phyloP scores from a whole-genome alignment of 2,113 vertebrate genomes.

The Myiozetetes cayanensis region DNA sequence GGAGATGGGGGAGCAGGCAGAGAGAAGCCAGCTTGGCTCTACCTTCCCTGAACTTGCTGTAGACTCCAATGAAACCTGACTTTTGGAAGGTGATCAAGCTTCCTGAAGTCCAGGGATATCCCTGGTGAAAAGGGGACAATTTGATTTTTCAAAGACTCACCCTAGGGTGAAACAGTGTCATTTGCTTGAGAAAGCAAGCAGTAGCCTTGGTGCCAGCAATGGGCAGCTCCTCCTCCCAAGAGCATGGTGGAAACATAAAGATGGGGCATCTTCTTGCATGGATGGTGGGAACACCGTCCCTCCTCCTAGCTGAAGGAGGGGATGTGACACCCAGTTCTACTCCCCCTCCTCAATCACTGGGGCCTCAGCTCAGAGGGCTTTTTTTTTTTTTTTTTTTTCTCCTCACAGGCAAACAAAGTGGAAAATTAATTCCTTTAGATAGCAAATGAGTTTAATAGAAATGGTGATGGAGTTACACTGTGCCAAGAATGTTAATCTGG shows the following conservation, averaged over 20 bases:
- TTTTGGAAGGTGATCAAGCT: not conserved
- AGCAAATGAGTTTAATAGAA: slow-evolving; percentile 70
- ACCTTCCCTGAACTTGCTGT: not conserved
- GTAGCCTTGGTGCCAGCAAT: not conserved
- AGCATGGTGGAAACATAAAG: not conserved
- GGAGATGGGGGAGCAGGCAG: not conserved
- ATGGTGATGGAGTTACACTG: slow-evolving; percentile 47
- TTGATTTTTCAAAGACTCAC: not conserved
- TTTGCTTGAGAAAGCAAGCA: not conserved
- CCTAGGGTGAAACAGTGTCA: not conserved
- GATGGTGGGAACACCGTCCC: not conserved
- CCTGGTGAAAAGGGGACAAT: not conserved
- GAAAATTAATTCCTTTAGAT: slow-evolving; percentile 71
- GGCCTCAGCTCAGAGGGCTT: not conserved
- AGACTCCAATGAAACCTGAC: not conserved
- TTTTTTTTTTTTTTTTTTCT: not conserved
- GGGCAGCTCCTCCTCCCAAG: not conserved
- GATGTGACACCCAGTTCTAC: not conserved
- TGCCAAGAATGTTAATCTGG: slow-evolving; percentile 45
- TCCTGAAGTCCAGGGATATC: not conserved
- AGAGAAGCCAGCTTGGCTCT: not conserved
- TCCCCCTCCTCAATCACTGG: not conserved
- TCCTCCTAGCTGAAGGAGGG: not conserved
- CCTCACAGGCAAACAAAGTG: slow-evolving; percentile 60
- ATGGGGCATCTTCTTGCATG: not conserved